Percentiles rank a stretch among this genome's conserved stretches.
Evolutionary conservation across 2,888 invertebrate species (phyloP).

Genomic region (Carcina quercana): DNA sequence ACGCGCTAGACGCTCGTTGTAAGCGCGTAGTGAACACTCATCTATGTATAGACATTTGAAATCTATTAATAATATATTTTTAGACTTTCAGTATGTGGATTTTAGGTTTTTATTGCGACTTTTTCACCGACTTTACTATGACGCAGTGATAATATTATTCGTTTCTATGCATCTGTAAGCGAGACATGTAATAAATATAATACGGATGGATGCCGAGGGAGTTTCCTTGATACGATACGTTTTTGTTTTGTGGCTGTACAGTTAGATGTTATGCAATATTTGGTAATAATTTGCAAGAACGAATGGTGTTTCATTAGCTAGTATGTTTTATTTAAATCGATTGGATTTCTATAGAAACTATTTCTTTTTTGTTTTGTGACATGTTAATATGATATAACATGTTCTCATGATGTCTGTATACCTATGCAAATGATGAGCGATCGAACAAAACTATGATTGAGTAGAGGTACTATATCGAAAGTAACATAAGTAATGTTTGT

Average conservation of each 20-base stretch:
- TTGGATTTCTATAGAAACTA: conserved; percentile 63
- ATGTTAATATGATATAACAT: conserved; percentile 38
- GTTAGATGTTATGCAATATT: conserved; percentile 65
- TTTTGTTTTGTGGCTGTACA: conserved; percentile 58
- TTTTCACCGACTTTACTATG: conserved; percentile 63
- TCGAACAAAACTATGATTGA: conserved; percentile 66
- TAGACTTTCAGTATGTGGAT: conserved; percentile 70
- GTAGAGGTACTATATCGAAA: conserved; percentile 67
- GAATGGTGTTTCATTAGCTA: conserved; percentile 64
- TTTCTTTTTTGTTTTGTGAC: conserved; percentile 53
- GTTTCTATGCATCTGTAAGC: conserved; percentile 59
- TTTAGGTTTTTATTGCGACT: conserved; percentile 69
- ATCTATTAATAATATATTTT: conserved; percentile 73
- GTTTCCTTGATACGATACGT: conserved; percentile 52
- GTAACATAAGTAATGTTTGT: conserved; percentile 70
- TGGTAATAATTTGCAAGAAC: conserved; percentile 54
- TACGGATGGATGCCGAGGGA: conserved; percentile 47
- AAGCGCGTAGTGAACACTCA: conserved; percentile 63
- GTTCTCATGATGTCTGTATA: conserved; percentile 54
- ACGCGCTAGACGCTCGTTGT: conserved; percentile 49
- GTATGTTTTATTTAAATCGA: conserved; percentile 69
- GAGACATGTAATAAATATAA: conserved; percentile 58
- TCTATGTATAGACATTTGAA: conserved; percentile 72
- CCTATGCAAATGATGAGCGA: conserved; percentile 48
- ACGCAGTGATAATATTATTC: conserved; percentile 60